Evolutionary conservation across 2,888 invertebrate species (phyloP), one percentile per base, ranked within the genome.

Genomic region (Itoplectis maculator): DNA sequence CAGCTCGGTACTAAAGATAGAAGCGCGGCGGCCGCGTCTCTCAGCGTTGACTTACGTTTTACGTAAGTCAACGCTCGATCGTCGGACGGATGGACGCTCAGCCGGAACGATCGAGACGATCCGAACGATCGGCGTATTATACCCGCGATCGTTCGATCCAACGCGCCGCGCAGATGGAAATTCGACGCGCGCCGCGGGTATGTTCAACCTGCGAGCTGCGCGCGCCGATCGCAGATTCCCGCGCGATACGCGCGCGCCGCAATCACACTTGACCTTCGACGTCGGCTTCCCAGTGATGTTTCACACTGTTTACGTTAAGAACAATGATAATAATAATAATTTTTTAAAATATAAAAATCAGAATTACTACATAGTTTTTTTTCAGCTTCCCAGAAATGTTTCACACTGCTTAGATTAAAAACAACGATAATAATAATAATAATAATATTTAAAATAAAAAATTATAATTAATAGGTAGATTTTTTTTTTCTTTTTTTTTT

Each of bases 31-130:
- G 20, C 54, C 73, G 61, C 69, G 59, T 59, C 76, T 77, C 75
- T 66, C 42, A n/a, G 8, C 70, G 37, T 72, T 72, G 51, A n/a
- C 70, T 66, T 72, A 47, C 72, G 74, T 84, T 85, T n/a, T 82
- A 81, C 84, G 85, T 85, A 85, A 85, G 81, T 84, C 82, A 82
- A 85, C 73, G 85, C 77, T 85, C 84, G 84, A 84, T 84, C 76
- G 65, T 65, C 54, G 49, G 51, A 49, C 51, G 68, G 82, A 85
- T 85, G 79, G 75, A 49, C 47, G 51, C 76, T 70, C 18, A 56
- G 70, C 59, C 70, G 49, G 75, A 70, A 78, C 69, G 76, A 81
- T 82, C 76, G 54, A 77, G 70, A 81, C 51, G 74, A 77, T 51
- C 65, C 59, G 29, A 29, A 3, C 29, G 29, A 9, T 11, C 40